Evolutionary conservation across 2,888 invertebrate species (phyloP), one percentile per base, ranked within the genome.

Genomic region (Epinotia demarniana): DNA sequence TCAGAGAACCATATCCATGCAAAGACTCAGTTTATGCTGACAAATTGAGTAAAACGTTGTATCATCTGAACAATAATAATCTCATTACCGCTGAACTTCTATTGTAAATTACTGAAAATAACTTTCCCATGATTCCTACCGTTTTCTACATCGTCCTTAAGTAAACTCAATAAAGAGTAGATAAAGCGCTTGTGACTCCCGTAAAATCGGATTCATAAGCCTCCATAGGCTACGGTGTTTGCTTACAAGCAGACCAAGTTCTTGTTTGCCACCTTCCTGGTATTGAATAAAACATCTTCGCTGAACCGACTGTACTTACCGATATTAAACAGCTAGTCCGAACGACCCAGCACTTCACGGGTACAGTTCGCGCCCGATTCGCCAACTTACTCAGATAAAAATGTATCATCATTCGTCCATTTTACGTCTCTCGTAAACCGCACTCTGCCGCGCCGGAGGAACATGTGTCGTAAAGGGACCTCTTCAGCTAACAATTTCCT

Each of bases 401-500:
- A 85, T 90, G 89, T 91, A 90, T 90, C 90, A 89, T 89, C 90
- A 89, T 88, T 86, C 86, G 87, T 87, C 89, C 89, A 87, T 91
- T 91, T 92, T 91, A 92, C 90, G 89, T 87, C 87, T 87, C 91
- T 92, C 93, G 92, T 93, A 93, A 93, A 93, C 91, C 89, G 92
- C 92, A 89, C 87, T 88, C 83, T 86, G 86, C 84, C 87, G 86
- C 84, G 39, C 39, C 39, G 86, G 88, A 88, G 87, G 87, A 92
- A 90, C 94, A 92, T 92, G 92, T 91, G 93, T 93, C 93, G 94
- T 94, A 92, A 94, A 94, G 94, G 90, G 93, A 93, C 93, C 94
- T 94, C 94, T 94, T 92, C 92, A 92, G 88, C 93, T 94, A 94
- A 94, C 94, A 94, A 94, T 94, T 94, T 94, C 94, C 94, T 93